These are phyloP conservation scores for Cephus pulcher DNA, from an alignment of 2,888 invertebrate species.

Conservation along the genomic window DNA sequence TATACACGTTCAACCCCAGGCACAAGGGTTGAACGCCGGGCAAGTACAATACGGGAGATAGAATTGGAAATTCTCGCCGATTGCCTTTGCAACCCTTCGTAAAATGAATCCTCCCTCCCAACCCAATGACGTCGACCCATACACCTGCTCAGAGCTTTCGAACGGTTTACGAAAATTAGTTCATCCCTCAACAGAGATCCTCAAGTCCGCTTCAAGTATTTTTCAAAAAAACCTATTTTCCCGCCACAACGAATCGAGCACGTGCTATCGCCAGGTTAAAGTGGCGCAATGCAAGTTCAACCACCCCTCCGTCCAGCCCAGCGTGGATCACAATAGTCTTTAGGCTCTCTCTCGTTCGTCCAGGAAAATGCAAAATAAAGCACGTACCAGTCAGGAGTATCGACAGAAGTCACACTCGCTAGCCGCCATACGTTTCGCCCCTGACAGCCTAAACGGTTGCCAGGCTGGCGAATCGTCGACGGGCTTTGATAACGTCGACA, in stretches of 20 bases:
- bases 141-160: no score
- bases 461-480: background rate
- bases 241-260: background rate
- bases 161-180: background rate
- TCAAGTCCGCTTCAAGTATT: background rate
- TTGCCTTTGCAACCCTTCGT: background rate
- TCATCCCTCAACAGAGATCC: background rate
- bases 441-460: background rate
- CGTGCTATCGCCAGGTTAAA: background rate
- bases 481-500: background rate
- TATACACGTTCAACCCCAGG: background rate
- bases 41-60: background rate
- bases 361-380: no score
- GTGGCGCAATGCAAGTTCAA: no score
- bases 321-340: no score
- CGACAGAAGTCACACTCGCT: background rate
- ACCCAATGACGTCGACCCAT: background rate
- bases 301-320: no score
- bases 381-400: background rate
- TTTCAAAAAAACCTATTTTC: background rate
- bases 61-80: background rate
- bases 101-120: background rate
- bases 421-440: no score
- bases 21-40: background rate
- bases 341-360: no score